Evolutionary conservation across 2,888 invertebrate species (phyloP), one percentile per base, ranked within the genome.

Genomic region (Hemaris fuciformis): DNA sequence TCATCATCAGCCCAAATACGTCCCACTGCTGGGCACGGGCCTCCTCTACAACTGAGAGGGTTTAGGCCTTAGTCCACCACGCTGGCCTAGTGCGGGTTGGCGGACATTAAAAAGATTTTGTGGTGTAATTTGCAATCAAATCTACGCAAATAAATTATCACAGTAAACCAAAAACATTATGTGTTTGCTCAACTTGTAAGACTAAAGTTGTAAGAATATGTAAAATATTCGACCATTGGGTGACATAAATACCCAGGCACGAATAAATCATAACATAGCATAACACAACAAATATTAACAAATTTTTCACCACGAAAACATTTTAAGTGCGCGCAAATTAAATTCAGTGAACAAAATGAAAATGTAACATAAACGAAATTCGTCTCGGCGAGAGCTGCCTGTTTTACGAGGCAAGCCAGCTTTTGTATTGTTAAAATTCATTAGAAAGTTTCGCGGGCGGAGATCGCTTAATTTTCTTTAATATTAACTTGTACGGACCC

Each of bases 401-500:
- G 34, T 38, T 34, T 57, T 57, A 57, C 57, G 57, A 57, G 41
- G 57, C 41, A 23, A 20, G 57, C 57, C 34, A 57, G 41, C 34
- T 57, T 57, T 57, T 57, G 57, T 83, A 80, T 82, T 83, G 79
- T 80, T 80, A 81, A 90, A 91, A 91, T 90, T 91, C 89, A 91
- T 91, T 89, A 89, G 67, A 57, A 85, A 87, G 78, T 87, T 84
- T 79, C 71, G 79, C 75, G 75, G 74, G 72, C 84, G 85, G 88
- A 86, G 88, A 88, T 89, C 89, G 91, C 88, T 90, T 91, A 92
- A 91, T 92, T 91, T 91, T 91, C 89, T 90, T 92, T 89, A 91
- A 91, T 91, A 92, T 91, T 88, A 91, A 91, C 88, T 92, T 91
- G 91, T 91, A 85, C 80, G 79, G 87, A 83, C 87, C 87, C 89